Conservation (phyloP, 2,888 invertebrate genomes). For the Nasonia oneida region DNA sequence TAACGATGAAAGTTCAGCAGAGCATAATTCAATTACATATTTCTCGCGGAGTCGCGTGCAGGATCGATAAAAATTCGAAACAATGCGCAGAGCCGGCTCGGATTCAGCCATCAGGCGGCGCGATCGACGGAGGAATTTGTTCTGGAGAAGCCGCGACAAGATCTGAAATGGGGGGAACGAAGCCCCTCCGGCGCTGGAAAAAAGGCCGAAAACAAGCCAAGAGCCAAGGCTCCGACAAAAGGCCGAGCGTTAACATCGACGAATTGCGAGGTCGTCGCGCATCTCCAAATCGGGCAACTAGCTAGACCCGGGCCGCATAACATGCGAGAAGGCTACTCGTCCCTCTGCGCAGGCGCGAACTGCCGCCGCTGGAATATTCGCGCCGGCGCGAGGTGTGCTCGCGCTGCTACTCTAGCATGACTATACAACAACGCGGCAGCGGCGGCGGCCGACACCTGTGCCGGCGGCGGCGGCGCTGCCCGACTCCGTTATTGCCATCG, state of each 20-base stretch:
- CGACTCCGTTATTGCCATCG: constrained; percentile 35
- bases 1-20: too few relatives aligned
- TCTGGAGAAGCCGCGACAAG: background rate
- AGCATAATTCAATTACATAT: too few relatives aligned
- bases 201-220: background rate
- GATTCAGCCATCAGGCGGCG: background rate
- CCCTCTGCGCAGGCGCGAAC: background rate
- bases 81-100: background rate
- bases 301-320: constrained; percentile 7
- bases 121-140: background rate
- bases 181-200: background rate
- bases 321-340: background rate
- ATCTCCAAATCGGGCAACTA: constrained; percentile 15
- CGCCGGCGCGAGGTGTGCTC: background rate
- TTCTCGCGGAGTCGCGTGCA: too few relatives aligned
- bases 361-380: constrained; percentile 12
- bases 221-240: background rate
- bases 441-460: constrained; percentile 65
- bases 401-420: background rate
- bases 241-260: background rate
- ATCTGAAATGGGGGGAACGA: background rate
- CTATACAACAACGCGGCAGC: background rate
- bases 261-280: background rate
- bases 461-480: background rate
- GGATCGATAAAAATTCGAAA: background rate